These are phyloP conservation scores for Haplotaxodon microlepis DNA, from an alignment of 2,113 vertebrate species.

Conservation along the genomic window DNA sequence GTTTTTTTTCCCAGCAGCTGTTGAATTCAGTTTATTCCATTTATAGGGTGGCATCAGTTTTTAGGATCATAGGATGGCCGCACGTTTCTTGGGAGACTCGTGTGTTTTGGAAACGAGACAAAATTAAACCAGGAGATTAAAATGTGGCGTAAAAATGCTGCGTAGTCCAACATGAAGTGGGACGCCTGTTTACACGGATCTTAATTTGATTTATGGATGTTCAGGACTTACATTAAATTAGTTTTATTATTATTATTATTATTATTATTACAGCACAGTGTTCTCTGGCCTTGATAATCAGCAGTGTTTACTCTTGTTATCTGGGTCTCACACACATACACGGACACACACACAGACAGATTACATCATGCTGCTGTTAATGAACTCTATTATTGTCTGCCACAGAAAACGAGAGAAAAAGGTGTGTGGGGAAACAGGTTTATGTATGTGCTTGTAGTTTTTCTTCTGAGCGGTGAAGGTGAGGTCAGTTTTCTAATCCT, in stretches of 20 bases:
- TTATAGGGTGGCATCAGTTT: not conserved
- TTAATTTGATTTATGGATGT: not conserved
- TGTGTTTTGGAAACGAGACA: not conserved
- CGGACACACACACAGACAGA: not conserved
- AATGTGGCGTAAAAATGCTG: not conserved
- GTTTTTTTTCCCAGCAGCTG: fast-evolving
- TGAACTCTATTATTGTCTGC: not conserved
- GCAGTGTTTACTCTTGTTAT: not conserved
- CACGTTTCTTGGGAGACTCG: not conserved
- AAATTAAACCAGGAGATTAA: not conserved
- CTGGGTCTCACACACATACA: not conserved
- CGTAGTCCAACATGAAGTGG: not conserved
- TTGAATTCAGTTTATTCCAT: not conserved
- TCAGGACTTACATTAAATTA: fast-evolving
- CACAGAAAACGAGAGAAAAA: not conserved
- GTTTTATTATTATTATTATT: not conserved
- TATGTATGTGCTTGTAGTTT: not conserved
- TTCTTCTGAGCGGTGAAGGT: not conserved
- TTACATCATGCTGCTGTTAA: not conserved
- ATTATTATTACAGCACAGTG: not conserved
- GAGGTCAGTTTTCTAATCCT: not conserved
- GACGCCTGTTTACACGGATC: not conserved
- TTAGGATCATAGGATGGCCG: not conserved
- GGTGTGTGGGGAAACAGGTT: not conserved
- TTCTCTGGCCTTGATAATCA: not conserved